Percentiles rank a stretch among this genome's conserved stretches.
These are phyloP conservation scores for Aproaerema taeniolella DNA, from an alignment of 2,888 invertebrate genomes.

Conservation along the genomic window DNA sequence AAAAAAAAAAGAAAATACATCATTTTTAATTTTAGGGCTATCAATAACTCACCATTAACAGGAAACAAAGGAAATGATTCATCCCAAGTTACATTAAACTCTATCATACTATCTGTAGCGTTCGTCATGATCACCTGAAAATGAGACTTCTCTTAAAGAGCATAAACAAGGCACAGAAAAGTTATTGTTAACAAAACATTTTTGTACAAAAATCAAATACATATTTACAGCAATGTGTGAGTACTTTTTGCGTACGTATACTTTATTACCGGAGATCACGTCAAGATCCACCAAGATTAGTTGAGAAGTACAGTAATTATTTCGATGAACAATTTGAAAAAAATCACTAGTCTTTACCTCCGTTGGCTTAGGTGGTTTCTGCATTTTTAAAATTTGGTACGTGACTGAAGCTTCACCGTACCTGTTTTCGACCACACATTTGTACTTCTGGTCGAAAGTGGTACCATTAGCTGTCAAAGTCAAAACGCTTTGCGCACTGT, in stretches of 20 bases:
- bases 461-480: conserved; percentile 35
- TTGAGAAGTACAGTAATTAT: too few relatives aligned
- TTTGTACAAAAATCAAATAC: too few relatives aligned
- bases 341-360: conserved; percentile 41
- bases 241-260: too few relatives aligned
- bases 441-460: conserved; percentile 39
- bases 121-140: conserved; percentile 33
- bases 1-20: too few relatives aligned
- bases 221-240: too few relatives aligned
- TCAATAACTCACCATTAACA: conserved; percentile 5
- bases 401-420: conserved; percentile 37
- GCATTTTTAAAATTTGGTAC: conserved; percentile 36
- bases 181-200: too few relatives aligned
- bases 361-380: conserved; percentile 37
- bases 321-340: too few relatives aligned
- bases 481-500: conserved; percentile 34
- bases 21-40: too few relatives aligned
- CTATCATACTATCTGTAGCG: conserved; percentile 23
- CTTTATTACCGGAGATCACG: too few relatives aligned
- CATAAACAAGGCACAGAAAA: too few relatives aligned
- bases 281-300: too few relatives aligned
- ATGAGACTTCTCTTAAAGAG: too few relatives aligned
- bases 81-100: conserved; percentile 39
- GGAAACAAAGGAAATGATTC: background rate
- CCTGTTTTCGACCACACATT: conserved; percentile 45